Base-by-base conservation (phyloP, 2,113 vertebrate species). In the Propithecus coquereli region DNA sequence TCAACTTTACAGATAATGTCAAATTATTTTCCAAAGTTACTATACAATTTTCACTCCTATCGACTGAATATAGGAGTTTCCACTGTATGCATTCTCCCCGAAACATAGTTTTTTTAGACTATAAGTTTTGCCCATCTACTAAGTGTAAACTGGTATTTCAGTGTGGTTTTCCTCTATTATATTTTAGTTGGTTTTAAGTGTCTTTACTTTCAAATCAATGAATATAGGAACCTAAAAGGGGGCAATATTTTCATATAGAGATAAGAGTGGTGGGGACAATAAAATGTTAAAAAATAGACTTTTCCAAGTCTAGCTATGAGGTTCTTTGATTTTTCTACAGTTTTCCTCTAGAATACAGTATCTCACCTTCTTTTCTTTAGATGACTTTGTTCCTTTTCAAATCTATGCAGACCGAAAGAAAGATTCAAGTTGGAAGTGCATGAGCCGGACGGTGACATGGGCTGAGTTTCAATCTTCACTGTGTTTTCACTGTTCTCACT, bases 291-390 rank as follows among this genome's bases (percentile, higher is more conserved):
- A 83, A 81, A 91, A 45, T 47, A 74, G 8, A 66, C 34, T 89
- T 91, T 94, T 89, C 12, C 11, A 71, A 40, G 54, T 76, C 40
- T 27, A 45, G 5, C 37, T 50, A 81, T 8, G 79, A 94, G 22
- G 16, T 66, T 71, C 34, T 65, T 84, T n/a, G 10, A 45, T n/a
- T 74, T 93, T 93, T 79, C 93, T 91, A 32, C 6, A 61, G 5
- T 83, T 73, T 66, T 37, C 37, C 40, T 91, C 57, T 40, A 77
- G 20, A 68, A 74, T n/a, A 85, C 4, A 45, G 8, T 4, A 52
- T 61, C 94, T 96, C 98, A 99, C 99, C 99, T 99, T 96, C 97
- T 98, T 96, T 98, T 99, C 96, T 98, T 98, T 66, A 97, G 91
- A 71, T 97, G 98, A 85, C 96, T 97, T 68, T 97, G 95, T 43